These are phyloP conservation scores for Hozukius guyotensis DNA, from an alignment of 2,797 vertebrate species.

Conservation along the genomic window DNA sequence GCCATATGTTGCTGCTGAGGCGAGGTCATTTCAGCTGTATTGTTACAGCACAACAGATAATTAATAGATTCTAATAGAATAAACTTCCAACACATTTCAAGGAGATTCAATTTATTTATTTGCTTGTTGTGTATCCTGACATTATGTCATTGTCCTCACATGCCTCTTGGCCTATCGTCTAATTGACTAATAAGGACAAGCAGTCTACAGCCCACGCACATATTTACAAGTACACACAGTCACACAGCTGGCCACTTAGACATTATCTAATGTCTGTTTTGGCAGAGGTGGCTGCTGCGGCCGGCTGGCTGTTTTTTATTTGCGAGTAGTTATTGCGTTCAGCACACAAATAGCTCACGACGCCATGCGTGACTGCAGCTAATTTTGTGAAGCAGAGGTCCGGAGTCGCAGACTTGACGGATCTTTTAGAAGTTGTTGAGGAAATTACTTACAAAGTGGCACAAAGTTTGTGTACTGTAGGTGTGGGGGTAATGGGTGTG, in stretches of 20 bases:
- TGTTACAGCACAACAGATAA: background rate
- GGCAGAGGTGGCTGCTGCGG: conserved; percentile 21
- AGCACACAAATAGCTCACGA: conserved; percentile 42
- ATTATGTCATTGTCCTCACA: background rate
- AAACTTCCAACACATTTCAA: background rate
- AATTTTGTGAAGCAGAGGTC: conserved; percentile 3
- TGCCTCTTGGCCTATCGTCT: background rate
- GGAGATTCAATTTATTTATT: background rate
- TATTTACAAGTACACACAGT: background rate
- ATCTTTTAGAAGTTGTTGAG: background rate
- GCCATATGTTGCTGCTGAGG: background rate
- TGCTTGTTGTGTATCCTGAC: background rate
- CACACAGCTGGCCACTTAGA: conserved; percentile 30
- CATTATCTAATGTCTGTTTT: conserved; percentile 59
- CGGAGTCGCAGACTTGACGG: background rate
- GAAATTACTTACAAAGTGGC: background rate
- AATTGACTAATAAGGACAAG: background rate
- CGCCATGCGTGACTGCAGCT: conserved; percentile 20
- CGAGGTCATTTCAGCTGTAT: background rate
- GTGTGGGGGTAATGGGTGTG: background rate
- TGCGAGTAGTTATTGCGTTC: conserved; percentile 1
- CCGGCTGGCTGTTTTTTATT: conserved; percentile 35
- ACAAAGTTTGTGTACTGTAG: background rate
- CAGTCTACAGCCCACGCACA: background rate
- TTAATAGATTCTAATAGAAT: background rate